These are phyloP conservation scores for Leptinotarsa juncta DNA, from an alignment of 2,888 invertebrate species.

Conservation along the genomic window DNA sequence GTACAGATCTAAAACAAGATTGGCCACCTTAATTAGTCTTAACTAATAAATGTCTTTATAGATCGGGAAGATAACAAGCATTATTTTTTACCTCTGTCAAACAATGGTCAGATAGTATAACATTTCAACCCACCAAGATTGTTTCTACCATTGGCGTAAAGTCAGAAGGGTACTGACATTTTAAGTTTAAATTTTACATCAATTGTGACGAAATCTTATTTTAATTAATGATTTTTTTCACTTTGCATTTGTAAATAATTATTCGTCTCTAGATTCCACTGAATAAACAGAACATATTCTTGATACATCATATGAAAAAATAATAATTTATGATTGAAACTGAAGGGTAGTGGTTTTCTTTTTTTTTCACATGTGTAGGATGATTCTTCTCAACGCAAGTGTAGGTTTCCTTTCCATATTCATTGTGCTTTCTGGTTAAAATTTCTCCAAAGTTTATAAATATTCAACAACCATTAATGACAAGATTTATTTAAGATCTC, in stretches of 20 bases:
- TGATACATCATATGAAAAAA: too few species aligned
- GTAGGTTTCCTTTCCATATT: too few species aligned
- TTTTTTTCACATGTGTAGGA: too few species aligned
- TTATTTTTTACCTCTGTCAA: conserved; percentile 47
- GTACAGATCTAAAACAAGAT: conserved; percentile 41
- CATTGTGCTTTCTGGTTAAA: too few species aligned
- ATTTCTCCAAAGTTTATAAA: too few species aligned
- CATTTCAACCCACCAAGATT: conserved; percentile 44
- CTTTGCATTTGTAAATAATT: background rate
- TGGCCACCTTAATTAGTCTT: conserved; percentile 43
- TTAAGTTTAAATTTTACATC: background rate
- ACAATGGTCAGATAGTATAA: conserved; percentile 46
- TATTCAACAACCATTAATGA: too few species aligned
- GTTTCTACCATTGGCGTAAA: conserved; percentile 38
- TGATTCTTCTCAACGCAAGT: too few species aligned
- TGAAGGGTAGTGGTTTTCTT: too few species aligned
- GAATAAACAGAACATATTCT: too few species aligned
- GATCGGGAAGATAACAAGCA: conserved; percentile 43
- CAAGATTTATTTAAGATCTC: too few species aligned
- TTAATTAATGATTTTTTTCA: background rate
- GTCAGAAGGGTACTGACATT: conserved; percentile 21
- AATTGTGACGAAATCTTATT: background rate
- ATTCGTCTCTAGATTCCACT: too few species aligned
- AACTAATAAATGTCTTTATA: conserved; percentile 48
- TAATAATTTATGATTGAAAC: too few species aligned